These are phyloP conservation scores for Netelia virgata DNA, from an alignment of 2,888 invertebrate genomes.

Conservation along the genomic window DNA sequence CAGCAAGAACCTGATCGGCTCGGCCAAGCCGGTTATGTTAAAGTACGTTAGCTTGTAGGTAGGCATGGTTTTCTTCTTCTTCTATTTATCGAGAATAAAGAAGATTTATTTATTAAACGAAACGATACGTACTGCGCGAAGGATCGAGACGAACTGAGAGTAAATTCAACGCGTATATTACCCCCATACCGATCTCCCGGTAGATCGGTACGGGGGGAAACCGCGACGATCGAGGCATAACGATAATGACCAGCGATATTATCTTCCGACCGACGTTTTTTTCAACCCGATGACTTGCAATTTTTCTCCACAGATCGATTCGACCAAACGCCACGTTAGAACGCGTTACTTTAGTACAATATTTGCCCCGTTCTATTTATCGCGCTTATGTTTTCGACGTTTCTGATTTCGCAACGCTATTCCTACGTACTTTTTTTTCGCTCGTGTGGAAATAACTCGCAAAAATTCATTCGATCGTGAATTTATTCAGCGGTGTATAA, in stretches of 20 bases:
- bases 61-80: constrained; percentile 69
- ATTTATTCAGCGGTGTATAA: no score
- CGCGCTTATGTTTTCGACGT: no score
- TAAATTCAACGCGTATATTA: no score
- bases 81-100: background rate
- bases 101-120: background rate
- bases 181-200: background rate
- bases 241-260: background rate
- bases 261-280: background rate
- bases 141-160: no score
- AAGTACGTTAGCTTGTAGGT: constrained; percentile 84
- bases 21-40: constrained; percentile 83
- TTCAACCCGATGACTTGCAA: background rate
- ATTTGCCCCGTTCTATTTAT: no score
- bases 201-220: background rate
- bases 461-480: no score
- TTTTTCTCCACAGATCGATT: background rate
- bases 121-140: no score
- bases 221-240: background rate
- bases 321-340: background rate
- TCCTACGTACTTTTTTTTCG: no score
- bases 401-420: no score
- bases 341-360: background rate
- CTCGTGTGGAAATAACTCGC: no score
- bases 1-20: constrained; percentile 82